These are phyloP conservation scores for Ecliptopera silaceata DNA, from an alignment of 2,888 invertebrate genomes.

Conservation along the genomic window DNA sequence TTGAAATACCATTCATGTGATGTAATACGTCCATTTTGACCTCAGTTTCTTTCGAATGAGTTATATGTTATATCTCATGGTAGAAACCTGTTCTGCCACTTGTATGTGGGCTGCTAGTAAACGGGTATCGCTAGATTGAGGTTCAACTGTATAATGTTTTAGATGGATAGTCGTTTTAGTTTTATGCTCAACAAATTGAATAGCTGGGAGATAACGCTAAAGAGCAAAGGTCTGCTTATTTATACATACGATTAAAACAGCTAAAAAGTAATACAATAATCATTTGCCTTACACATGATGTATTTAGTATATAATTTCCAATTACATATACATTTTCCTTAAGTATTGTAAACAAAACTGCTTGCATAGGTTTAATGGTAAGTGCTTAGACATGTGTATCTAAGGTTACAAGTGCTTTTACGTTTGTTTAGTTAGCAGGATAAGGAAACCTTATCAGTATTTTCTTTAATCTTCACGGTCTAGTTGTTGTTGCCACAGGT, in stretches of 20 bases:
- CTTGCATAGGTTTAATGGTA: slow-evolving; percentile 5
- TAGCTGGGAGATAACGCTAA: not conserved
- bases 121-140: slow-evolving; percentile 31
- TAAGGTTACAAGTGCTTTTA: slow-evolving; percentile 23
- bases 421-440: slow-evolving; percentile 34
- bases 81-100: slow-evolving; percentile 58
- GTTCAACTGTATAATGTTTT: slow-evolving; percentile 23
- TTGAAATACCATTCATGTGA: slow-evolving; percentile 51
- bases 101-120: slow-evolving; percentile 41
- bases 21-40: slow-evolving; percentile 58
- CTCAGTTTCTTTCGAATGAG: slow-evolving; percentile 51
- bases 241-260: not conserved
- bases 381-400: slow-evolving; percentile 13
- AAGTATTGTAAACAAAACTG: not conserved
- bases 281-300: not conserved
- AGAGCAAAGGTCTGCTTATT: not conserved
- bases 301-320: not conserved
- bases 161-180: slow-evolving; percentile 16
- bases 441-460: slow-evolving; percentile 53
- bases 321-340: not conserved
- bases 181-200: slow-evolving; percentile 6
- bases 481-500: slow-evolving; percentile 20
- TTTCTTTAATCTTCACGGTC: slow-evolving; percentile 42
- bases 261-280: not conserved
- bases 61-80: slow-evolving; percentile 58